Percentiles rank a stretch among this genome's conserved stretches.
phyloP scores from a whole-genome alignment of 2,113 vertebrate species.

The Lagopus muta region DNA sequence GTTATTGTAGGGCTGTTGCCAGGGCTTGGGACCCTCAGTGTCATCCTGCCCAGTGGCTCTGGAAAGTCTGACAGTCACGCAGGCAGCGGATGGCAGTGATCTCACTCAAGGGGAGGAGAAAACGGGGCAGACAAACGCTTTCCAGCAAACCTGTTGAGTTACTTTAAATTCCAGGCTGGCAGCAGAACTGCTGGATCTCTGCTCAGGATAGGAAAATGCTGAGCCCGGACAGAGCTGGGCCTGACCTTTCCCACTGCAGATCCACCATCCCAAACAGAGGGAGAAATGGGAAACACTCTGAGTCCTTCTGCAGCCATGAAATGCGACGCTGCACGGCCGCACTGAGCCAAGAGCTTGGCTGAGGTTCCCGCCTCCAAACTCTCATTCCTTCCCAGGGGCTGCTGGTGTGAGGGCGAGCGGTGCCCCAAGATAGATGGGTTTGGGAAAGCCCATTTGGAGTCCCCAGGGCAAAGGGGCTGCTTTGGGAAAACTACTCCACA shows the following conservation, averaged over 20 bases:
- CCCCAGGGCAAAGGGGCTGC: background rate
- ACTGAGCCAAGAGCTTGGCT: constrained; percentile 29
- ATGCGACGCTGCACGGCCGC: background rate
- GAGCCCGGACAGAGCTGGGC: constrained; percentile 41
- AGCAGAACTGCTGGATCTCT: constrained; percentile 31
- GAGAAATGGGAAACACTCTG: constrained; percentile 43
- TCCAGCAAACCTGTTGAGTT: constrained; percentile 72
- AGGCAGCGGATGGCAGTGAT: constrained; percentile 55
- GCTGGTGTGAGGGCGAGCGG: background rate
- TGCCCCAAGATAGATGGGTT: background rate
- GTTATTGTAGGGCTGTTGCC: background rate
- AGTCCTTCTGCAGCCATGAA: constrained; percentile 38
- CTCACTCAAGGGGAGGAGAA: constrained; percentile 65
- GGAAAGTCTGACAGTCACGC: constrained; percentile 59
- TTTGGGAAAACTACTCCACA: background rate
- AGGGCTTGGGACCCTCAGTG: background rate
- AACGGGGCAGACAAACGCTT: constrained; percentile 59
- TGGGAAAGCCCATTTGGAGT: too few species aligned
- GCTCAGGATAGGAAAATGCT: constrained; percentile 2
- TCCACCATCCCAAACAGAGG: constrained; percentile 6
- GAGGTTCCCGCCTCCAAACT: background rate
- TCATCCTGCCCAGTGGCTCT: constrained; percentile 39
- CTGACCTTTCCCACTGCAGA: constrained; percentile 44
- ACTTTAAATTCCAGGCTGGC: constrained; percentile 71
- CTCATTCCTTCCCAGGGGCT: background rate